Evolutionary conservation across 2,888 invertebrate species (phyloP).

Genomic region (Biston stratarius): DNA sequence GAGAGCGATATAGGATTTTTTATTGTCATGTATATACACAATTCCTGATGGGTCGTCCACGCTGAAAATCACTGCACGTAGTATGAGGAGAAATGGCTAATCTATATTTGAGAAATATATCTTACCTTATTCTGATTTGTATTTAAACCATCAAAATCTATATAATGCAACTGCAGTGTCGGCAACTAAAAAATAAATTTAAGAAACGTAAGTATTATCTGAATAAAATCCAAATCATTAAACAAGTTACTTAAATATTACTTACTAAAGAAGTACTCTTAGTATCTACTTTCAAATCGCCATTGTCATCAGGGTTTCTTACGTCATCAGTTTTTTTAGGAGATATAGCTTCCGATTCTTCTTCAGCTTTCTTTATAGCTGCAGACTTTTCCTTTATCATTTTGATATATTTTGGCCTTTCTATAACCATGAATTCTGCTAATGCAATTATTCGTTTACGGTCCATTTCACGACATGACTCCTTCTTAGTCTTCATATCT

Average conservation of each 20-base stretch:
- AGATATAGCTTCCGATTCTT: constrained; percentile 49
- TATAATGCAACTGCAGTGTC: constrained; percentile 59
- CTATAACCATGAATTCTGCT: constrained; percentile 63
- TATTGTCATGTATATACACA: no score
- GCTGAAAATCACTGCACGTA: no score
- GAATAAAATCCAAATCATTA: background rate
- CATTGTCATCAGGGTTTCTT: background rate
- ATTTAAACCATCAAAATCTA: constrained; percentile 64
- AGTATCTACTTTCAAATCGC: constrained; percentile 12
- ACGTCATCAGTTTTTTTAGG: constrained; percentile 14
- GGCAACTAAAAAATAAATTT: constrained; percentile 65
- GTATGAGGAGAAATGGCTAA: no score
- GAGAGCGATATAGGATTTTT: no score
- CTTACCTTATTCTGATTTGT: constrained; percentile 70
- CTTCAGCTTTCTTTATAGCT: constrained; percentile 50
- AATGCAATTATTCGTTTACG: constrained; percentile 62
- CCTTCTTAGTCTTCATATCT: constrained; percentile 57
- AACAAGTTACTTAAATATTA: background rate
- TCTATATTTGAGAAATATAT: background rate
- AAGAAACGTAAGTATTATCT: background rate
- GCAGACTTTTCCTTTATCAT: constrained; percentile 53
- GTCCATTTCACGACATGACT: constrained; percentile 51
- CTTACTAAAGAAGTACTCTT: constrained; percentile 30
- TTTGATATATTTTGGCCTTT: constrained; percentile 58
- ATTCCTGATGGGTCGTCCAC: no score